These are phyloP conservation scores for Cheirogaleus medius DNA, from an alignment of 2,113 vertebrate genomes.

Conservation along the genomic window DNA sequence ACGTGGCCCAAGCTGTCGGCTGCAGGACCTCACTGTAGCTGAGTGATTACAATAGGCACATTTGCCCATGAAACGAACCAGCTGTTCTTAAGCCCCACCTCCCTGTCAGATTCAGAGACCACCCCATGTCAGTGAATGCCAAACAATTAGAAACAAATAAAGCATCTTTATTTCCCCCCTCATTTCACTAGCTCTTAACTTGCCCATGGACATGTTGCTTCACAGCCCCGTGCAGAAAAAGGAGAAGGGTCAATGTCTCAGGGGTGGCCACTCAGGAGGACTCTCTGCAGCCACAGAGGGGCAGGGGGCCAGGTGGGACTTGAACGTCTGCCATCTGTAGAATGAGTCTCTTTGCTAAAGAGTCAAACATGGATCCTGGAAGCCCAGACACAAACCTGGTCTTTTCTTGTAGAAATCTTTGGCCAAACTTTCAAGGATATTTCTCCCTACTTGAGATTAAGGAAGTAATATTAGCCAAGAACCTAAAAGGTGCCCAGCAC, in stretches of 20 bases:
- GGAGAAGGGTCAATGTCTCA: fast-evolving
- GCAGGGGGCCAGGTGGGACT: not conserved
- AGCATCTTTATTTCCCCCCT: not conserved
- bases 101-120: not conserved
- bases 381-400: not conserved
- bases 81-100: not conserved
- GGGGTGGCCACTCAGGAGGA: not conserved
- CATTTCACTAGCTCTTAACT: not conserved
- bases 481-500: not conserved
- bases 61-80: not conserved
- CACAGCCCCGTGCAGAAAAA: not conserved
- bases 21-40: not conserved
- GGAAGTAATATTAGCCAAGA: not conserved
- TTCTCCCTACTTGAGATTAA: not conserved
- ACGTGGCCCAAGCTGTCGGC: not conserved
- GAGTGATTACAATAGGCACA: not conserved
- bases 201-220: not conserved
- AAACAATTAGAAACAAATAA: not conserved
- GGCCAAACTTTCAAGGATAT: not conserved
- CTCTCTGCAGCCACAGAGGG: not conserved
- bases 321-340: not conserved
- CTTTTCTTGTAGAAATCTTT: not conserved
- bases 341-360: not conserved
- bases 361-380: not conserved
- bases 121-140: not conserved